Percentiles rank a stretch among this genome's conserved stretches.
Evolutionary conservation across 1,140 invertebrate species (phyloP).

Genomic region (Zaprionus gabonicus): DNA sequence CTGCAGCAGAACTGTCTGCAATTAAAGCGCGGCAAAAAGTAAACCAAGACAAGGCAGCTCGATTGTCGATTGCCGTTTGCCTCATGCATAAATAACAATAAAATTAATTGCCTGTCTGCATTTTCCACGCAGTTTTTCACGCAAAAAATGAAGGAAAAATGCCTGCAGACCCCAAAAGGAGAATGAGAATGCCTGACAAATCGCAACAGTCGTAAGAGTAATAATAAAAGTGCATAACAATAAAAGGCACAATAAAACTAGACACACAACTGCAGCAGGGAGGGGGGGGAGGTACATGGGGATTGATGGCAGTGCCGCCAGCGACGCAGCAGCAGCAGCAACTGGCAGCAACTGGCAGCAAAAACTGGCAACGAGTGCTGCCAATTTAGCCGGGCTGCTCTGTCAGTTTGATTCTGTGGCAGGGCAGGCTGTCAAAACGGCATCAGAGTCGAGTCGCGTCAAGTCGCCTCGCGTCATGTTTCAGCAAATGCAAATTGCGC

Average conservation of each 20-base stretch:
- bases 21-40: slow-evolving; percentile 50
- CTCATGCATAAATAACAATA: slow-evolving; percentile 69
- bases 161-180: slow-evolving; percentile 41
- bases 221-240: slow-evolving; percentile 61
- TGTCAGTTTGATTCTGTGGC: slow-evolving; percentile 8
- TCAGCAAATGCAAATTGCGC: slow-evolving; percentile 36
- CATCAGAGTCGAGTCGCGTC: slow-evolving; percentile 5
- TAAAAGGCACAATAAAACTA: slow-evolving; percentile 62
- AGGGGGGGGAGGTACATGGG: neutral
- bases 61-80: slow-evolving; percentile 65
- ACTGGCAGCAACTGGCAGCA: neutral
- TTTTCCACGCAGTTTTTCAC: slow-evolving; percentile 67
- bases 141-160: slow-evolving; percentile 21
- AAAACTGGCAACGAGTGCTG: slow-evolving; percentile 31
- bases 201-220: slow-evolving; percentile 40
- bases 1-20: slow-evolving; percentile 1
- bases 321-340: slow-evolving; percentile 15
- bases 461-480: neutral
- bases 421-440: slow-evolving; percentile 33
- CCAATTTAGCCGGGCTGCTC: slow-evolving; percentile 29
- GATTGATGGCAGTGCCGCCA: slow-evolving; percentile 64
- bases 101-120: slow-evolving; percentile 76
- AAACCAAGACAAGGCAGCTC: slow-evolving; percentile 66
- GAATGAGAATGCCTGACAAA: slow-evolving; percentile 48
- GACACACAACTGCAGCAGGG: slow-evolving; percentile 22